These are phyloP conservation scores for Scaptomyza flava DNA, from an alignment of 2,888 invertebrate species.

Conservation along the genomic window DNA sequence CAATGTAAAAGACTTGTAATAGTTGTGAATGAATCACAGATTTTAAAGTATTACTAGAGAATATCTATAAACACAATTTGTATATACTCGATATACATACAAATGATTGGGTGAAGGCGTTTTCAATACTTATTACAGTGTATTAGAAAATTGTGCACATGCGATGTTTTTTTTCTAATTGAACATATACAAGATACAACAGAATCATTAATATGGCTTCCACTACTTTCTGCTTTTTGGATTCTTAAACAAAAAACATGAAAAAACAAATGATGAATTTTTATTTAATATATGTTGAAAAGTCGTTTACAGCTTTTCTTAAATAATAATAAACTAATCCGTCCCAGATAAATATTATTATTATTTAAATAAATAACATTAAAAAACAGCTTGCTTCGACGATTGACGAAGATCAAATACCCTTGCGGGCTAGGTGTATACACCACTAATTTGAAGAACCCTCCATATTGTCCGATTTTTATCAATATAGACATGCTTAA, in stretches of 20 bases:
- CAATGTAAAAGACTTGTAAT: slow-evolving; percentile 3
- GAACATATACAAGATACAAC: slow-evolving; percentile 1
- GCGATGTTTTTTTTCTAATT: slow-evolving; percentile 5
- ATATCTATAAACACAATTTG: slow-evolving; percentile 17
- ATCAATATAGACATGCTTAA: not conserved
- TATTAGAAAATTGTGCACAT: slow-evolving; percentile 2
- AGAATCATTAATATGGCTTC: slow-evolving; percentile 18
- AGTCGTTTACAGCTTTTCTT: slow-evolving; percentile 18
- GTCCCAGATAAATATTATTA: slow-evolving; percentile 18
- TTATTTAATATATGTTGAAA: not conserved
- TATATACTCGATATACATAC: slow-evolving; percentile 7
- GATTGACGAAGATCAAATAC: slow-evolving; percentile 16
- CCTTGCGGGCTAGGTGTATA: not conserved
- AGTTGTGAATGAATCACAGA: slow-evolving; percentile 8
- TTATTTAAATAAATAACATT: slow-evolving; percentile 8
- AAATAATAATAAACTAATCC: slow-evolving; percentile 24
- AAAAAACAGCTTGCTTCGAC: slow-evolving; percentile 1
- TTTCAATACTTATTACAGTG: slow-evolving; percentile 2
- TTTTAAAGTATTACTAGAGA: slow-evolving; percentile 44
- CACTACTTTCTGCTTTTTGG: slow-evolving; percentile 15
- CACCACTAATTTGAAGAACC: not conserved
- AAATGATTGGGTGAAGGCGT: slow-evolving; percentile 18
- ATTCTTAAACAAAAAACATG: not conserved
- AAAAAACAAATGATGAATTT: not conserved
- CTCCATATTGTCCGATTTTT: not conserved